Conservation (phyloP, 2,797 vertebrate species). For the Lepidocolaptes lacrymiger region DNA sequence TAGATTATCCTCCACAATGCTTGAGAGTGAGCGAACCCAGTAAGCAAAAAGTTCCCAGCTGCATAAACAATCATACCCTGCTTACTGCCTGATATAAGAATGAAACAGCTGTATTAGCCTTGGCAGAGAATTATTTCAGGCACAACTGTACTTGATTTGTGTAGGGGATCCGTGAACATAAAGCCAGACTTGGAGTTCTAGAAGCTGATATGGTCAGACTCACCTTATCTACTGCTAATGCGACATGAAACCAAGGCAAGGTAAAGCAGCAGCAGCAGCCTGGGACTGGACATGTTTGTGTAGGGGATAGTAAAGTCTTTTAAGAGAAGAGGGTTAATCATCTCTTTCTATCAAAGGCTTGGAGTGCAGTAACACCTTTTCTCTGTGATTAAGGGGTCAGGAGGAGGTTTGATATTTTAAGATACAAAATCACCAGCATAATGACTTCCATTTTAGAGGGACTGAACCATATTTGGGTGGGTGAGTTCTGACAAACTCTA, state of each 20-base stretch:
- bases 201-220: background rate
- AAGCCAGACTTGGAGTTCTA: slow-evolving; percentile 28
- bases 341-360: background rate
- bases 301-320: background rate
- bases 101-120: slow-evolving; percentile 68
- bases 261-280: background rate
- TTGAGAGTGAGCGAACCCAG: slow-evolving; percentile 15
- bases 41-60: slow-evolving; percentile 62
- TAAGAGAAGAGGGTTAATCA: background rate
- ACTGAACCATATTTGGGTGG: background rate
- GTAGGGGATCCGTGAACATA: background rate
- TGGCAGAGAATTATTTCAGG: slow-evolving; percentile 63
- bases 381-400: background rate
- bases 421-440: background rate
- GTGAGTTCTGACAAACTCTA: background rate
- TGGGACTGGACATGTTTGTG: background rate
- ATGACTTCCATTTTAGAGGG: slow-evolving; percentile 13
- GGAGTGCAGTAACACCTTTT: background rate
- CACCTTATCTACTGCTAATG: background rate
- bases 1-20: slow-evolving; percentile 44
- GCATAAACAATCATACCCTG: slow-evolving; percentile 53
- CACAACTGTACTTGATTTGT: slow-evolving; percentile 48
- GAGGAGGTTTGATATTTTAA: background rate
- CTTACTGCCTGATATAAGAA: slow-evolving; percentile 9
- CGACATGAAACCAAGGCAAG: background rate